Evolutionary conservation across 2,888 invertebrate species (phyloP), one percentile per base, ranked within the genome.

Genomic region (Coenonympha arcania): DNA sequence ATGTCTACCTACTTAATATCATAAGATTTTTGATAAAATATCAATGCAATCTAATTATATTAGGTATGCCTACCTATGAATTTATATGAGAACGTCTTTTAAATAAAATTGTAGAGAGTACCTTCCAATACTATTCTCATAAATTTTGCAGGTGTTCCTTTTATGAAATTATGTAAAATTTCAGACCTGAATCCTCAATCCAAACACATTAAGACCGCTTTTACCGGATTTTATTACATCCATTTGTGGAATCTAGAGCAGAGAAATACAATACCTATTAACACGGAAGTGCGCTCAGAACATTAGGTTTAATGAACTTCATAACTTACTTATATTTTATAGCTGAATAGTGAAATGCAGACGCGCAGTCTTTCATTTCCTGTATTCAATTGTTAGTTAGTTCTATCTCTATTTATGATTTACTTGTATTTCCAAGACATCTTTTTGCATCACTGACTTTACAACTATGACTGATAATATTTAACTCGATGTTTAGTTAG

Each of bases 261-360:
- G 30, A 26, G 34, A 44, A 44, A 44, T 34, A 44, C 44, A 44
- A 44, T 44, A 34, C 34, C 44, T 44, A 44, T 44, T 44, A 44
- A 34, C 44, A 24, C 24, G 33, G 34, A 44, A 24, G 44, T 24
- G 24, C 34, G 34, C 44, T 44, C 18, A 24, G 44, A 24, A 34
- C 44, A 34, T 44, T 26, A 34, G 43, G 33, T 44, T 24, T 44
- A 44, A 44, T 34, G 44, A 34, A 34, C 34, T 26, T 44, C 22
- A 43, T 43, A 43, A 43, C 11, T 33, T 43, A 22, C 24, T n/a
- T 33, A 24, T 34, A 24, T 31, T 44, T 44, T 34, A 42, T 31
- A 30, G 42, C 11, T 42, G 11, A 19, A 30, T 30, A 40, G 16
- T 41, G 16, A 41, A 41, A 16, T 30, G n/a, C 30, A 15, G 24